Evolutionary conservation across 2,888 invertebrate species (phyloP).

Genomic region (Nephrotoma flavescens): DNA sequence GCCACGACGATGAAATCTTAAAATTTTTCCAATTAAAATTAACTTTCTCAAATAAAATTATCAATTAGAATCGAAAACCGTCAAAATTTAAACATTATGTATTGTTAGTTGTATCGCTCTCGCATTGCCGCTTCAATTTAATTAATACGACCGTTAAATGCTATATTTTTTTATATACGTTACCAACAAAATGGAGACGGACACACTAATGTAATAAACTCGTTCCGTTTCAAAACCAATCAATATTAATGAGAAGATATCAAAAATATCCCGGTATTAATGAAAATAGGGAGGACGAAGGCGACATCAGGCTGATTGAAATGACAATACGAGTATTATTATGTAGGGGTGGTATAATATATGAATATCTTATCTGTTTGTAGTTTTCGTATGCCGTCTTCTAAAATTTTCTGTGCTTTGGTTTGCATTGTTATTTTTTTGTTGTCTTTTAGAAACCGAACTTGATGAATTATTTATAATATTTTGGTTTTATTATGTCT

Average conservation of each 20-base stretch:
- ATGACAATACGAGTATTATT: neutral
- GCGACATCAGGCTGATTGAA: neutral
- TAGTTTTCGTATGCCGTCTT: neutral
- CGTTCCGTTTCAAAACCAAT: neutral
- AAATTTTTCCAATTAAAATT: too few relatives aligned
- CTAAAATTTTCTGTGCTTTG: neutral
- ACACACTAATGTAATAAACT: neutral
- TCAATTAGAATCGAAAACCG: too few relatives aligned
- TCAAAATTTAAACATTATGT: too few relatives aligned
- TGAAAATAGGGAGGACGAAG: neutral
- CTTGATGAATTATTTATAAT: neutral
- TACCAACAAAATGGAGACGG: neutral
- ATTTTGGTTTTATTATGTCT: neutral
- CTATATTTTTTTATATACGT: too few relatives aligned
- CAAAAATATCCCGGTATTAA: neutral
- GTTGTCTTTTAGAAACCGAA: neutral
- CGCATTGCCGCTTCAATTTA: too few relatives aligned
- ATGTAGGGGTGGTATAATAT: neutral
- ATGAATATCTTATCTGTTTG: neutral
- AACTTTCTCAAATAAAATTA: too few relatives aligned
- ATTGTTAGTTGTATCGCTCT: too few relatives aligned
- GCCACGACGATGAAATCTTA: too few relatives aligned
- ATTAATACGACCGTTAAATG: too few relatives aligned
- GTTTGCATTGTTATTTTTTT: neutral
- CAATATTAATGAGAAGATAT: neutral